phyloP scores from a whole-genome alignment of 2,113 vertebrate species.

The Polyodon spathula region DNA sequence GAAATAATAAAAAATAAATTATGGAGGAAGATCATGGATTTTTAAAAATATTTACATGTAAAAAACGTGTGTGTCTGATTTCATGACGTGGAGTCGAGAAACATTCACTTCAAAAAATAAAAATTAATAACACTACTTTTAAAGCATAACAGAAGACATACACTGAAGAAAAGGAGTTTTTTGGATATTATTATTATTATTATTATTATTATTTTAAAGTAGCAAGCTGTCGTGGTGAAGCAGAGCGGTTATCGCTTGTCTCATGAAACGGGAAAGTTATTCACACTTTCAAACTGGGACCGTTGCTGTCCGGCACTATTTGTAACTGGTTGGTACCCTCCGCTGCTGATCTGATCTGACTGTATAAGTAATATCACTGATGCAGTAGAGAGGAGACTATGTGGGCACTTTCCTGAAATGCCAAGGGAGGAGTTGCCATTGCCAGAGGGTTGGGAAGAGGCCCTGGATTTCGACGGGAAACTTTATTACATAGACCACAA shows the following conservation, averaged over 20 bases:
- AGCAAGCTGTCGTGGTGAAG: too few relatives aligned
- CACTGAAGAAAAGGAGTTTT: constrained; percentile 8
- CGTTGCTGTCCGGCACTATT: constrained; percentile 19
- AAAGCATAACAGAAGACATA: too few relatives aligned
- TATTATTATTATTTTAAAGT: background rate
- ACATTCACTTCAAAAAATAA: too few relatives aligned
- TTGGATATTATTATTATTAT: constrained; percentile 1
- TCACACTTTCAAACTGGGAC: constrained; percentile 11
- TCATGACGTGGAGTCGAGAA: too few relatives aligned
- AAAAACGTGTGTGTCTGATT: too few relatives aligned
- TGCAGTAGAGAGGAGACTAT: constrained; percentile 54
- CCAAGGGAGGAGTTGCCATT: constrained; percentile 91
- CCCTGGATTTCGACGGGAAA: constrained; percentile 90
- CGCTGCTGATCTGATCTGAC: constrained; percentile 20
- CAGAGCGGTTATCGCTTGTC: too few relatives aligned
- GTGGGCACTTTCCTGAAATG: constrained; percentile 73
- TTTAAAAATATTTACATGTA: too few relatives aligned
- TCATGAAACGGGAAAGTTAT: too few relatives aligned
- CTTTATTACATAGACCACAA: constrained; percentile 90
- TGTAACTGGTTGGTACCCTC: constrained; percentile 14
- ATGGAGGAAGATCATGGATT: too few relatives aligned
- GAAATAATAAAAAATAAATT: too few relatives aligned
- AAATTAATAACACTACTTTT: too few relatives aligned
- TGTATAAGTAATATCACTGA: constrained; percentile 37
- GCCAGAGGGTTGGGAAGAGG: constrained; percentile 92